These are phyloP conservation scores for Rhizoglyphus robini DNA, from an alignment of 1,140 invertebrate genomes.

Conservation along the genomic window DNA sequence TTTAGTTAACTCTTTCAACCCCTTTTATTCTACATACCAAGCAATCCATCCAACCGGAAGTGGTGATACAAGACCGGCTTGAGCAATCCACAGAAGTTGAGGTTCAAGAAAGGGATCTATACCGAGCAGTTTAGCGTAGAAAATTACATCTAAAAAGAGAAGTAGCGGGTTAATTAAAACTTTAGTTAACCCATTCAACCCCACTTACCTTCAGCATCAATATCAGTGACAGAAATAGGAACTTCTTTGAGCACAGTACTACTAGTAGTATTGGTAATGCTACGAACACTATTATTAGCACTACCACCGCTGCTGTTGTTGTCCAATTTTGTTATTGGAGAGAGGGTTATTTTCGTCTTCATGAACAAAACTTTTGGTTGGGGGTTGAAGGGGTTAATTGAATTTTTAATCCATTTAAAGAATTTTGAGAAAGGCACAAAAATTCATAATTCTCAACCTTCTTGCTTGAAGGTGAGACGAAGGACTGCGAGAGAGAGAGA, in stretches of 20 bases:
- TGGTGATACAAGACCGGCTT: constrained; percentile 22
- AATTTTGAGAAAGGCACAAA: too few species aligned
- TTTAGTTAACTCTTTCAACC: neutral
- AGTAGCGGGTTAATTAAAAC: too few species aligned
- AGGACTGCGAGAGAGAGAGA: too few species aligned
- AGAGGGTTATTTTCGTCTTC: too few species aligned
- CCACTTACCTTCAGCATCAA: constrained; percentile 3
- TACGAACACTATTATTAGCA: neutral
- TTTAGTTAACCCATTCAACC: too few species aligned
- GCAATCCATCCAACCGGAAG: constrained; percentile 25
- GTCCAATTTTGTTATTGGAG: too few species aligned
- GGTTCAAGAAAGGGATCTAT: constrained; percentile 24
- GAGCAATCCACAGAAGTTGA: constrained; percentile 27
- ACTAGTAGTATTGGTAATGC: neutral
- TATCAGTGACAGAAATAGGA: neutral
- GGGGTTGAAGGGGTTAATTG: too few species aligned
- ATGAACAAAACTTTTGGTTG: too few species aligned
- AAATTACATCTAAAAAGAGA: constrained; percentile 20
- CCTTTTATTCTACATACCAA: constrained; percentile 20
- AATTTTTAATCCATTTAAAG: too few species aligned
- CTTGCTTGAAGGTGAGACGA: too few species aligned
- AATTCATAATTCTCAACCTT: too few species aligned
- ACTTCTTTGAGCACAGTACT: neutral
- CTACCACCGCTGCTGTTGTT: neutral
- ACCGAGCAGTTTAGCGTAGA: constrained; percentile 26